Conservation (phyloP, 2,888 invertebrate species). For the Apomyelois bistriatella region DNA sequence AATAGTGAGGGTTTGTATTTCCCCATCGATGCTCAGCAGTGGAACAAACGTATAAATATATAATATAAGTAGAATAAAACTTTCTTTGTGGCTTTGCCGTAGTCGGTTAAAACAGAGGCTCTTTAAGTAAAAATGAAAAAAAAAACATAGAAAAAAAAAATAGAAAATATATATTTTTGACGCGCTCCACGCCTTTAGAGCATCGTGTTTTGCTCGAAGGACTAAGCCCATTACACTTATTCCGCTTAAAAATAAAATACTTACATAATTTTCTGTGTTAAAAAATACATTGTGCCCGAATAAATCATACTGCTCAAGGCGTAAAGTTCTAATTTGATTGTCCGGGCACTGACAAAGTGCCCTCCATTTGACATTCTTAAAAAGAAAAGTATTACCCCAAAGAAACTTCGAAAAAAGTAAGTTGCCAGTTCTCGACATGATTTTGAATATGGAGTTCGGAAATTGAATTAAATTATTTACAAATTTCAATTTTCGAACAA, state of each 20-base stretch:
- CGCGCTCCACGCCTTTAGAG: too few relatives aligned
- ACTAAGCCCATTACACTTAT: background rate
- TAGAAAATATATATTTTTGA: too few relatives aligned
- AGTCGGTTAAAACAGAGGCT: too few relatives aligned
- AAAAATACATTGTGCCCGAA: background rate
- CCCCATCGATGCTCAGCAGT: too few relatives aligned
- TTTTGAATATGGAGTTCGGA: background rate
- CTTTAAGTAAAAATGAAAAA: too few relatives aligned
- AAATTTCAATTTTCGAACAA: background rate
- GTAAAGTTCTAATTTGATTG: slow-evolving; percentile 14
- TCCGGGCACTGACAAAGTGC: slow-evolving; percentile 8
- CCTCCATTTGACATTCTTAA: slow-evolving; percentile 4
- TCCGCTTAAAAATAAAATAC: slow-evolving; percentile 1
- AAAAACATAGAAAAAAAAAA: too few relatives aligned
- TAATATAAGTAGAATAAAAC: too few relatives aligned
- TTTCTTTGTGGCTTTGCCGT: too few relatives aligned
- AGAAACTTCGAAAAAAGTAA: background rate
- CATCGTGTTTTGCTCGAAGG: too few relatives aligned
- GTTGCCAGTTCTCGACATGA: background rate
- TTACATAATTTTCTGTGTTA: background rate
- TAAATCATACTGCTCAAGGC: background rate
- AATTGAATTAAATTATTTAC: slow-evolving; percentile 4
- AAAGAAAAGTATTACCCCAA: slow-evolving; percentile 9
- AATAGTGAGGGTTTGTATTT: too few relatives aligned
- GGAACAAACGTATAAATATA: too few relatives aligned